A percentile compares a stretch with the other conserved stretches of the same genome.
These are phyloP conservation scores for Zeuzera pyrina DNA, from an alignment of 2,888 invertebrate species.

Conservation along the genomic window DNA sequence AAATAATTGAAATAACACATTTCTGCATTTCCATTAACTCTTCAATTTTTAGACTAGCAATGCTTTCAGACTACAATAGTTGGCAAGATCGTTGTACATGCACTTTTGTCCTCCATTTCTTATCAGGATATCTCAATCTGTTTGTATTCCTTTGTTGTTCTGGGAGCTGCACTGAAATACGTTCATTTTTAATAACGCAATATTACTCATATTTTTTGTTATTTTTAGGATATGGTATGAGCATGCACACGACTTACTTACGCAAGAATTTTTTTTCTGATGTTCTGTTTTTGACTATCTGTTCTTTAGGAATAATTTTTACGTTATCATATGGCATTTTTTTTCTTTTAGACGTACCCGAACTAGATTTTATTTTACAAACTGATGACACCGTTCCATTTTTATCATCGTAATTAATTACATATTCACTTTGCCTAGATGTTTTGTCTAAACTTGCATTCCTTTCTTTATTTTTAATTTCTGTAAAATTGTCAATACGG, in stretches of 20 bases:
- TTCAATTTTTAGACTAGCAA: constrained; percentile 22
- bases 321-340: constrained; percentile 30
- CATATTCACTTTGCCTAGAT: constrained; percentile 47
- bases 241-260: constrained; percentile 63
- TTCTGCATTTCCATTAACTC: neutral
- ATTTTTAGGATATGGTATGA: constrained; percentile 24
- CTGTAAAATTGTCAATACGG: constrained; percentile 7
- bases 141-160: constrained; percentile 43
- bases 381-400: constrained; percentile 62
- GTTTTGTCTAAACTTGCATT: constrained; percentile 23
- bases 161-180: constrained; percentile 63
- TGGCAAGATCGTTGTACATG: constrained; percentile 56
- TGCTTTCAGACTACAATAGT: constrained; percentile 37
- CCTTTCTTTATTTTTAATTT: constrained; percentile 17
- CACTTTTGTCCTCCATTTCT: constrained; percentile 44
- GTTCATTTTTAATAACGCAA: constrained; percentile 45
- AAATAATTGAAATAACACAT: constrained; percentile 6
- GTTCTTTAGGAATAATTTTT: constrained; percentile 37
- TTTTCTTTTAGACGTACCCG: constrained; percentile 36
- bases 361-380: constrained; percentile 45
- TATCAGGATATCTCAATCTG: constrained; percentile 35
- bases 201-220: constrained; percentile 26
- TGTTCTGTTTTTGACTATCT: constrained; percentile 33
- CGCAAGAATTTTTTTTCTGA: constrained; percentile 51
- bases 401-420: constrained; percentile 64